These are phyloP conservation scores for Tholera decimalis DNA, from an alignment of 2,888 invertebrate genomes.

Conservation along the genomic window DNA sequence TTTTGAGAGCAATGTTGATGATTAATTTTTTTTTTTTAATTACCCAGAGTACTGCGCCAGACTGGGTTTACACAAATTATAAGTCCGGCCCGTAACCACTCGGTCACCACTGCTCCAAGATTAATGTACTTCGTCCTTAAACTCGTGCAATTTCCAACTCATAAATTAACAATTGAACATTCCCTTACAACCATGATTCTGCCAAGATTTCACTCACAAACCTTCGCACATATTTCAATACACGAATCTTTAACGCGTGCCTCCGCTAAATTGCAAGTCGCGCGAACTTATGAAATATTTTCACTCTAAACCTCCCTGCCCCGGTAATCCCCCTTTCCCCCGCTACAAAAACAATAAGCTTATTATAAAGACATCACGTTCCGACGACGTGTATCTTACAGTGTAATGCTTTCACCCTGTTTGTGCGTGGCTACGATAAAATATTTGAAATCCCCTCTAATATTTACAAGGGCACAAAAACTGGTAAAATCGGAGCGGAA, in stretches of 20 bases:
- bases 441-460: slow-evolving; percentile 58
- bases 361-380: slow-evolving; percentile 74
- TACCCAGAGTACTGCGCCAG: too few species aligned
- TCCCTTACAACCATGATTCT: background rate
- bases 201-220: background rate
- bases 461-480: slow-evolving; percentile 56
- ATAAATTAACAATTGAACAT: background rate
- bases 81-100: too few species aligned
- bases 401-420: slow-evolving; percentile 66
- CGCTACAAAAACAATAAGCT: slow-evolving; percentile 73
- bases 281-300: slow-evolving; percentile 67
- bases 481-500: slow-evolving; percentile 12
- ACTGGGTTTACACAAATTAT: too few species aligned
- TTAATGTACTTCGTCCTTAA: too few species aligned
- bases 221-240: slow-evolving; percentile 1
- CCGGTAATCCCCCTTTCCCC: slow-evolving; percentile 21
- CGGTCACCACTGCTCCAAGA: too few species aligned
- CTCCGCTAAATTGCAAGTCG: slow-evolving; percentile 50
- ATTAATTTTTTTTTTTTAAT: too few species aligned
- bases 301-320: slow-evolving; percentile 44
- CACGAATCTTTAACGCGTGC: slow-evolving; percentile 35
- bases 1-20: too few species aligned
- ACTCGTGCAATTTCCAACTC: too few species aligned
- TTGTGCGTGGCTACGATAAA: slow-evolving; percentile 60
- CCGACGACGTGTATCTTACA: slow-evolving; percentile 69